phyloP scores from a whole-genome alignment of 2,113 vertebrate genomes.

The Ondatra zibethicus region DNA sequence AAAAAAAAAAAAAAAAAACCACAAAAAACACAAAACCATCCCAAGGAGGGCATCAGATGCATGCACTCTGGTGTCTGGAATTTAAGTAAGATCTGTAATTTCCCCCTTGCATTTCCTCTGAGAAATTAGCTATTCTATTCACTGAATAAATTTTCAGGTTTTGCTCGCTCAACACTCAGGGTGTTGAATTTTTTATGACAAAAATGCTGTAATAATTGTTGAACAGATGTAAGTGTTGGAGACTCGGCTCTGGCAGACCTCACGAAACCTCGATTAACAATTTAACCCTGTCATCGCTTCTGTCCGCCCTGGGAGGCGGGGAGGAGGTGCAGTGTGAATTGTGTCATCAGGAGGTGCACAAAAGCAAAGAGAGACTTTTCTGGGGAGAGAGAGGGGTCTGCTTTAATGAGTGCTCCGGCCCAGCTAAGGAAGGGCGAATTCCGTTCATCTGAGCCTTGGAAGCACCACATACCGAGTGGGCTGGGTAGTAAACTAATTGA shows the following conservation, averaged over 20 bases:
- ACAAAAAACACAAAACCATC: not conserved
- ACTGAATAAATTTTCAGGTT: slow-evolving; percentile 99
- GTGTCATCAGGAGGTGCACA: not conserved
- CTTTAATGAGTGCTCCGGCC: slow-evolving; percentile 62
- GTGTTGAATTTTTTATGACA: slow-evolving; percentile 99
- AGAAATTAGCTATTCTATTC: slow-evolving; percentile 99
- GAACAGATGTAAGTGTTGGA: slow-evolving; percentile 99
- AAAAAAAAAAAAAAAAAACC: not conserved
- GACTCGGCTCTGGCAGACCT: slow-evolving; percentile 94
- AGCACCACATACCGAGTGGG: not conserved
- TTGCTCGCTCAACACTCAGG: slow-evolving; percentile 95
- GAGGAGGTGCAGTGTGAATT: slow-evolving; percentile 28
- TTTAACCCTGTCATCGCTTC: slow-evolving; percentile 91
- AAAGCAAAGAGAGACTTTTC: slow-evolving; percentile 55
- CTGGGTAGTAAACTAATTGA: slow-evolving; percentile 20
- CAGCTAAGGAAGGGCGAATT: not conserved
- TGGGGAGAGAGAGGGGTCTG: slow-evolving; percentile 47
- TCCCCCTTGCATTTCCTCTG: slow-evolving; percentile 93
- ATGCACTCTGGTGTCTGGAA: slow-evolving; percentile 88
- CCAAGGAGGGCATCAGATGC: slow-evolving; percentile 87
- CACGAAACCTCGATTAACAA: slow-evolving; percentile 96
- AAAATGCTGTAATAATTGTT: slow-evolving; percentile 99
- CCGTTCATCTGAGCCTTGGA: not conserved
- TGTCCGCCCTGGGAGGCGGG: not conserved
- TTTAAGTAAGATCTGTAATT: slow-evolving; percentile 95